phyloP scores from a whole-genome alignment of 2,797 vertebrate species.

The Craterocephalus amniculus region DNA sequence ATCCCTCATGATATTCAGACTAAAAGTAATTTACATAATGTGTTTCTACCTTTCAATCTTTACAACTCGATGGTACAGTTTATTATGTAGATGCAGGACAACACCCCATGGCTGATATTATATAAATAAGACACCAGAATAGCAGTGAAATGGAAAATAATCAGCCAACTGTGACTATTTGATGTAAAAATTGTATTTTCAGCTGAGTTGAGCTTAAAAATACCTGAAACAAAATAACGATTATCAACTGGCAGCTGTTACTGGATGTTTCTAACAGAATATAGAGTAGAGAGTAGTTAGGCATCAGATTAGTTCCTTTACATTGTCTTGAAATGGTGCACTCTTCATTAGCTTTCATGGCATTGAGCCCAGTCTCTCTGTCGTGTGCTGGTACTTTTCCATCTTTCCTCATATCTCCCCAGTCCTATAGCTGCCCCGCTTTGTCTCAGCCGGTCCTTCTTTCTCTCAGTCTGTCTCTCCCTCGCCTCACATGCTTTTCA shows the following conservation, averaged over 20 bases:
- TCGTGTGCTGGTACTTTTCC: not conserved
- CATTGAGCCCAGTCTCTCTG: conserved; percentile 16
- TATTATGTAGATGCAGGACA: too few relatives aligned
- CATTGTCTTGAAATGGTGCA: conserved; percentile 34
- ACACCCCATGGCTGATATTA: too few relatives aligned
- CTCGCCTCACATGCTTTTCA: conserved; percentile 61
- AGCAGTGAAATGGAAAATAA: not conserved
- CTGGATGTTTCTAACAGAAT: conserved; percentile 6
- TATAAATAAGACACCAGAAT: not conserved
- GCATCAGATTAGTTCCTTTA: conserved; percentile 44
- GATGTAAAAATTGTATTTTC: not conserved
- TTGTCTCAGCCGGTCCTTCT: conserved; percentile 1
- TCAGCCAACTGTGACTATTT: too few relatives aligned
- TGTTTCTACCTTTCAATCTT: not conserved
- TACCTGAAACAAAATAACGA: conserved; percentile 13
- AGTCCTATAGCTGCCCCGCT: not conserved
- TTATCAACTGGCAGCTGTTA: conserved; percentile 35
- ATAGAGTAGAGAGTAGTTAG: conserved; percentile 16
- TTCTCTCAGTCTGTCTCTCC: conserved; percentile 31
- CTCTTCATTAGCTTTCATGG: conserved; percentile 40
- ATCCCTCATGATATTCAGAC: too few relatives aligned
- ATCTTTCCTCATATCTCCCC: not conserved
- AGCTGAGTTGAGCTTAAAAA: conserved; percentile 8
- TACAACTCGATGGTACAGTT: not conserved
- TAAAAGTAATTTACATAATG: too few relatives aligned